Evolutionary conservation across 2,113 vertebrate genomes (phyloP).

Genomic region (Potamarius usumacintae): DNA sequence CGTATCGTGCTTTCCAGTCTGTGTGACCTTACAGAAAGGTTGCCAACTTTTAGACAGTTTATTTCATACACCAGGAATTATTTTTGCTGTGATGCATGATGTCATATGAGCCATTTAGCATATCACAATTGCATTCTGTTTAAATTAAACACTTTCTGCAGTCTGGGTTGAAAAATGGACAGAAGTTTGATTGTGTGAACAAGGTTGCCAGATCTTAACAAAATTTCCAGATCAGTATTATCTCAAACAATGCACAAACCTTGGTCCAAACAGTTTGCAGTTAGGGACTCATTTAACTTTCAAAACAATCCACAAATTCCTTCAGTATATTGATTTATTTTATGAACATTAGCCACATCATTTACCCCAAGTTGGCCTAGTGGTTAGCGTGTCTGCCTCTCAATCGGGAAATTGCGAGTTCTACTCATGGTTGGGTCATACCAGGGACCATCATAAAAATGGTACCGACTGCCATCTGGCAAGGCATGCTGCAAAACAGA

Average conservation of each 20-base stretch:
- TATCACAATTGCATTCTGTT: not conserved
- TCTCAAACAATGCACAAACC: not conserved
- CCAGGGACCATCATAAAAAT: no score
- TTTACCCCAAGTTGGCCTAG: no score
- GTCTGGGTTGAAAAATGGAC: not conserved
- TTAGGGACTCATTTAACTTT: no score
- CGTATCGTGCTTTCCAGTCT: not conserved
- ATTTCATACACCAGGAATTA: slow-evolving; percentile 32
- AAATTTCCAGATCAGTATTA: not conserved
- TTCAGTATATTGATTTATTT: not conserved
- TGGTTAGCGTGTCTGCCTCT: no score
- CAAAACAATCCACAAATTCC: not conserved
- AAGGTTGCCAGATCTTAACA: not conserved
- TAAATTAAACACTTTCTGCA: not conserved
- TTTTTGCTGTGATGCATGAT: slow-evolving; percentile 13
- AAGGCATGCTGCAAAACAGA: no score
- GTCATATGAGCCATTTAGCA: not conserved
- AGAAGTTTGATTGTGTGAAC: not conserved
- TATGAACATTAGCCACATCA: not conserved
- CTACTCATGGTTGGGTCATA: no score
- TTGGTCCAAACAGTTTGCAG: no score
- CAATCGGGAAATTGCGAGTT: no score
- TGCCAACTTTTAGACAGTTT: slow-evolving; percentile 19
- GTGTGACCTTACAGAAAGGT: slow-evolving; percentile 33
- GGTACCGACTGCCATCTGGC: no score